These are phyloP conservation scores for Phania funesta DNA, from an alignment of 2,888 invertebrate species.

Conservation along the genomic window DNA sequence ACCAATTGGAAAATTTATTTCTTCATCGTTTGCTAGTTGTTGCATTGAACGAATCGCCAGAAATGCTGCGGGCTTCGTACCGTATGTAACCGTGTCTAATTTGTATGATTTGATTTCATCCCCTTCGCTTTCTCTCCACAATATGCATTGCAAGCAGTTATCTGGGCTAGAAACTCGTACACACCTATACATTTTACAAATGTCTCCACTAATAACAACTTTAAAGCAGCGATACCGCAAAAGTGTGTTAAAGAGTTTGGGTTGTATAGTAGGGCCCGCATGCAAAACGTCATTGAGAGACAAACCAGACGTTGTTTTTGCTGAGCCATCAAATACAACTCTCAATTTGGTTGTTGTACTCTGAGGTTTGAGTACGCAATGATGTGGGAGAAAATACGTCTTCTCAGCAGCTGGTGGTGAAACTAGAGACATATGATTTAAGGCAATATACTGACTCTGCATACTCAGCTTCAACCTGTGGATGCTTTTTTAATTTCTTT, in stretches of 20 bases:
- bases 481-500: no score
- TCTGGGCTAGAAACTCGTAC: conserved; percentile 51
- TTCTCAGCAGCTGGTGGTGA: background rate
- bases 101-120: conserved; percentile 49
- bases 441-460: no score
- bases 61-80: conserved; percentile 49
- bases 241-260: conserved; percentile 49
- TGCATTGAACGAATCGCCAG: conserved; percentile 30
- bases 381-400: background rate
- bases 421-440: no score
- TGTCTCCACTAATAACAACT: no score
- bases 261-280: conserved; percentile 48
- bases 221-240: conserved; percentile 52
- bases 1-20: background rate
- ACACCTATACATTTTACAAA: conserved; percentile 62
- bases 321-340: conserved; percentile 22
- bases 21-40: background rate
- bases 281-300: conserved; percentile 33
- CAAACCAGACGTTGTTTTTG: conserved; percentile 20
- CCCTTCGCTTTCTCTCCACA: conserved; percentile 43
- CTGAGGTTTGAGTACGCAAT: conserved; percentile 11
- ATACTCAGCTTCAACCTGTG: no score
- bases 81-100: conserved; percentile 17
- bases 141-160: conserved; percentile 54
- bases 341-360: conserved; percentile 22